Evolutionary conservation across 1,140 invertebrate genomes (phyloP).

Genomic region (Uloborus diversus): DNA sequence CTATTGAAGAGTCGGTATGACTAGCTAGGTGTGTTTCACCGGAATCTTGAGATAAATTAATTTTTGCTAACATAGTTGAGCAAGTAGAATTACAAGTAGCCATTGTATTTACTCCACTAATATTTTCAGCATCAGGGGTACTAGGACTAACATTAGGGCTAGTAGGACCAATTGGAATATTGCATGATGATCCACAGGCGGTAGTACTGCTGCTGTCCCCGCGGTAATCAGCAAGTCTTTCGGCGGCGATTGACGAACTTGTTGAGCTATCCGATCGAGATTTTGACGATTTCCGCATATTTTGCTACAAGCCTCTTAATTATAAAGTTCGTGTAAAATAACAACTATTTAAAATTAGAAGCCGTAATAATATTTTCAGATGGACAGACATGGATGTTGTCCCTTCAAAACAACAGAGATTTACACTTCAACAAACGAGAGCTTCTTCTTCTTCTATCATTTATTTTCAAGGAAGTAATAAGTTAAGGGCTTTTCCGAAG

Average conservation of each 20-base stretch:
- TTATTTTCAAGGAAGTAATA: too few relatives aligned
- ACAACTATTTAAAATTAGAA: too few relatives aligned
- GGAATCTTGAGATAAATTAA: conserved; percentile 22
- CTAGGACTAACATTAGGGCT: conserved; percentile 53
- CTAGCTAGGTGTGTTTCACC: neutral
- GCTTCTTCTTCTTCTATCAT: too few relatives aligned
- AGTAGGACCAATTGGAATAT: neutral
- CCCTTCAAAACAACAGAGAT: too few relatives aligned
- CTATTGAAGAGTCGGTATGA: neutral
- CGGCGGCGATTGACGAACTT: conserved; percentile 24
- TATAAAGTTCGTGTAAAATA: too few relatives aligned
- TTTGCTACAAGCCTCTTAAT: too few relatives aligned
- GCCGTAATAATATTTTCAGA: too few relatives aligned
- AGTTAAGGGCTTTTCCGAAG: too few relatives aligned
- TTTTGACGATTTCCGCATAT: conserved; percentile 45
- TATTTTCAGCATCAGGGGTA: conserved; percentile 21
- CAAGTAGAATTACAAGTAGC: conserved; percentile 11
- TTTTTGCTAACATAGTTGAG: conserved; percentile 23
- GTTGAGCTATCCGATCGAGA: conserved; percentile 22
- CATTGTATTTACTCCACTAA: neutral
- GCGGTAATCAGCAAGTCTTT: conserved; percentile 48
- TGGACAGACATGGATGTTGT: too few relatives aligned
- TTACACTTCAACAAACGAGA: too few relatives aligned
- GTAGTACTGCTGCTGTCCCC: conserved; percentile 18
- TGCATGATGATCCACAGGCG: neutral